Percentiles rank a stretch among this genome's conserved stretches.
These are phyloP conservation scores for Macquaria australasica DNA, from an alignment of 2,113 vertebrate genomes.

Conservation along the genomic window DNA sequence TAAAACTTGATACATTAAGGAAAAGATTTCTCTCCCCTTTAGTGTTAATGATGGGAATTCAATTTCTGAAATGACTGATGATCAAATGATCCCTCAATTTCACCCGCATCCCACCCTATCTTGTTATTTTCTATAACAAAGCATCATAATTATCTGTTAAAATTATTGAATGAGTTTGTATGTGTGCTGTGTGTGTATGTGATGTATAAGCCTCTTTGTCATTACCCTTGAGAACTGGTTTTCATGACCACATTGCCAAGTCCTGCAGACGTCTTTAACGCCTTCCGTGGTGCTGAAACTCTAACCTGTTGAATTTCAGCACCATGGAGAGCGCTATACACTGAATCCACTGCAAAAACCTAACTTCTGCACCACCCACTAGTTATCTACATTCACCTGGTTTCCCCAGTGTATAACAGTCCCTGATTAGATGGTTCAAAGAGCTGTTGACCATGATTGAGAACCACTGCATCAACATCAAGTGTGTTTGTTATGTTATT, in stretches of 20 bases:
- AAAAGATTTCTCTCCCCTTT: background rate
- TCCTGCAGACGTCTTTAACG: slow-evolving; percentile 10
- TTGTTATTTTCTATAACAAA: background rate
- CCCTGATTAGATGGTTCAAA: background rate
- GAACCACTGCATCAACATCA: background rate
- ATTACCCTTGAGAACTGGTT: slow-evolving; percentile 22
- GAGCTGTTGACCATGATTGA: background rate
- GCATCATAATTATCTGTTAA: background rate
- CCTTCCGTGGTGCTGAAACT: slow-evolving; percentile 3
- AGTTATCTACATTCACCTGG: background rate
- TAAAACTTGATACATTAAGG: background rate
- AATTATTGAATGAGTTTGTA: background rate
- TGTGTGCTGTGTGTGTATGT: background rate
- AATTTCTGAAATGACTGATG: slow-evolving; percentile 15
- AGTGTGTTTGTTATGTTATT: background rate
- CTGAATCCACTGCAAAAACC: background rate
- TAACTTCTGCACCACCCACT: background rate
- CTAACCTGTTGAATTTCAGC: slow-evolving; percentile 20
- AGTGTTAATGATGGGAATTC: background rate
- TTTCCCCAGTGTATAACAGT: background rate
- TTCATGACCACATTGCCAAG: background rate
- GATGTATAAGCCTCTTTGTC: slow-evolving; percentile 10
- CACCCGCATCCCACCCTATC: background rate
- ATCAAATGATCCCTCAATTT: background rate
- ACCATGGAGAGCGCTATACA: background rate